Evolutionary conservation across 2,113 vertebrate species (phyloP), one percentile per base, ranked within the genome.

Genomic region (Myotis lucifugus): DNA sequence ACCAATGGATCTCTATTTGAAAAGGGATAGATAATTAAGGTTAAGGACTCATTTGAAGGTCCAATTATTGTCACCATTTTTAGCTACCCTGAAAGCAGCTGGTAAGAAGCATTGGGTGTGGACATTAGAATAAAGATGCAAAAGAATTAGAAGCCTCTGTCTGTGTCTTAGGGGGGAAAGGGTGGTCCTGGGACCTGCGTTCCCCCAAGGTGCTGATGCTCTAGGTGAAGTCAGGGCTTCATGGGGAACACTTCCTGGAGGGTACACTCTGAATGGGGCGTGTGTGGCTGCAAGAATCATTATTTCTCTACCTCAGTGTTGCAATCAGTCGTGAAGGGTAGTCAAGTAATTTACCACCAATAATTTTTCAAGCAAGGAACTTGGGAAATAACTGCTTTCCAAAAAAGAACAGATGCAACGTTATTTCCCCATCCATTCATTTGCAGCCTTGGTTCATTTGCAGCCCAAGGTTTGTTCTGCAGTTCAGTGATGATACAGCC

Each of bases 301-400:
- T 56, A 54, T 94, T 70, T 83, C 88, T 82, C 67, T 73, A 12
- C 67, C 21, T 69, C 32, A 18, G 8, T 29, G 76, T 90, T 91
- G 73, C 88, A 50, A 50, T 92, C 84, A 50, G 82, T 82, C n/a
- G 40, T 74, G 93, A 93, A 96, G 73, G 88, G 50, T 73, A 85
- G 78, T 88, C 69, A 69, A 90, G 88, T 90, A 73, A 95, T 90
- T 79, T 92, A 73, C 73, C 82, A 72, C 64, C 81, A 54, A 67
- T 87, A 64, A 91, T 90, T 93, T 94, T 78, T 89, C 72, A 61
- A 93, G 91, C 59, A 54, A 48, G 76, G 79, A 96, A 70, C 69
- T 94, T 95, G 87, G 79, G 74, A 94, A 96, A 94, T 94, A 86
- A 92, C 66, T 91, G 85, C 27, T 91, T 94, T 92, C 34, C 76